A percentile compares a stretch with the other conserved stretches of the same genome.
Evolutionary conservation across 1,140 invertebrate genomes (phyloP).

Genomic region (Polypedilum pembai): DNA sequence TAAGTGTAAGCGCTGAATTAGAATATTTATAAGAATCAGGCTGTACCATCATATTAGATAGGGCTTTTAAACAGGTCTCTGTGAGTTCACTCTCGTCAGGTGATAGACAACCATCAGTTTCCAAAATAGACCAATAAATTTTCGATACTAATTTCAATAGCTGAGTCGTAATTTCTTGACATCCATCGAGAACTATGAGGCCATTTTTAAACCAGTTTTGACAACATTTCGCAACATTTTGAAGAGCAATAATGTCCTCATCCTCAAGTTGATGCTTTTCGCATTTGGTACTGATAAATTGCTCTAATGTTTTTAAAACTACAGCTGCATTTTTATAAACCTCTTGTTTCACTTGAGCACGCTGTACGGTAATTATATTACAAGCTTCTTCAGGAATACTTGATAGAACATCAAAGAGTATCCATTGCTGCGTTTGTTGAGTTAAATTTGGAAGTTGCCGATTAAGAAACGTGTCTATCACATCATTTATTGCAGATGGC

Average conservation of each 20-base stretch:
- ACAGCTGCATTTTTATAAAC: slow-evolving; percentile 38
- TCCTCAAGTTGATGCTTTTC: slow-evolving; percentile 32
- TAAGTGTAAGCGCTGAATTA: slow-evolving; percentile 46
- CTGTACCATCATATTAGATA: slow-evolving; percentile 51
- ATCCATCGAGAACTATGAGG: slow-evolving; percentile 45
- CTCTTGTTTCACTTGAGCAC: slow-evolving; percentile 37
- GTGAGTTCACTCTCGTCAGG: slow-evolving; percentile 49
- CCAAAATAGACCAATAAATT: slow-evolving; percentile 41
- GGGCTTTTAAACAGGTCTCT: slow-evolving; percentile 54
- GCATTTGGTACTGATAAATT: slow-evolving; percentile 31
- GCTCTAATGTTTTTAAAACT: slow-evolving; percentile 38
- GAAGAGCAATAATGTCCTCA: slow-evolving; percentile 44
- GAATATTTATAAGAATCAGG: slow-evolving; percentile 50
- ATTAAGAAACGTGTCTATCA: slow-evolving; percentile 56
- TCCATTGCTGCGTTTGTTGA: slow-evolving; percentile 47
- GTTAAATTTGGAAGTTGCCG: slow-evolving; percentile 50
- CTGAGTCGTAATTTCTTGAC: slow-evolving; percentile 38
- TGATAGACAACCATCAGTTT: slow-evolving; percentile 44
- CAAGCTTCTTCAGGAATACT: slow-evolving; percentile 75
- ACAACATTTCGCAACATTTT: slow-evolving; percentile 52
- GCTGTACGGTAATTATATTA: slow-evolving; percentile 39
- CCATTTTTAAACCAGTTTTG: slow-evolving; percentile 53
- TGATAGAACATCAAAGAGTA: slow-evolving; percentile 65
- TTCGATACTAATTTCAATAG: slow-evolving; percentile 41
- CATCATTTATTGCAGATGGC: slow-evolving; percentile 56